A percentile compares a stretch with the other conserved stretches of the same genome.
phyloP scores from a whole-genome alignment of 2,888 invertebrate species.

The Ypsolopha sequella region DNA sequence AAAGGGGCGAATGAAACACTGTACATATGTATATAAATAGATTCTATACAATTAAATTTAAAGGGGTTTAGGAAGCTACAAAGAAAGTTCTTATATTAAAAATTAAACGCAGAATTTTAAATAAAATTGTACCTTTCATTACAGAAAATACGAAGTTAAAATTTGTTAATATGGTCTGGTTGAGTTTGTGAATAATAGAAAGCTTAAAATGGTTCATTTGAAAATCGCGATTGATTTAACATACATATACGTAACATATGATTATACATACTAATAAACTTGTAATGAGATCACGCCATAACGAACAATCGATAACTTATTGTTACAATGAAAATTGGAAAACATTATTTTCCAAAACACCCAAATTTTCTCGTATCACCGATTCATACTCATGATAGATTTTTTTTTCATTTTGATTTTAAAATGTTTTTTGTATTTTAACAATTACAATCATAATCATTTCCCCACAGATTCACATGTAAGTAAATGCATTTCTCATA shows the following conservation, averaged over 20 bases:
- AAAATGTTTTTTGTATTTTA: neutral
- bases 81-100: no score
- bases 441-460: neutral
- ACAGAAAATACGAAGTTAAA: no score
- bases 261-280: slow-evolving; percentile 42
- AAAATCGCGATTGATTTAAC: slow-evolving; percentile 8
- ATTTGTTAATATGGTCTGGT: no score
- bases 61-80: no score
- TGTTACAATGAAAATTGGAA: neutral
- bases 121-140: no score
- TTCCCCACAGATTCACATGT: neutral
- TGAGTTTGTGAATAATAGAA: no score
- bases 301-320: slow-evolving; percentile 20
- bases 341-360: neutral
- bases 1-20: no score
- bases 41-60: no score
- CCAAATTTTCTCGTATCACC: neutral
- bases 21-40: no score
- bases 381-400: neutral
- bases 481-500: neutral
- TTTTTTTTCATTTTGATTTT: neutral
- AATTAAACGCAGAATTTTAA: no score
- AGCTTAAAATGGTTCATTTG: neutral
- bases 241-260: slow-evolving; percentile 25
- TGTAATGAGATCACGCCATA: slow-evolving; percentile 61